Conservation (phyloP, 1,140 invertebrate species). For the Calephelis nemesis region DNA sequence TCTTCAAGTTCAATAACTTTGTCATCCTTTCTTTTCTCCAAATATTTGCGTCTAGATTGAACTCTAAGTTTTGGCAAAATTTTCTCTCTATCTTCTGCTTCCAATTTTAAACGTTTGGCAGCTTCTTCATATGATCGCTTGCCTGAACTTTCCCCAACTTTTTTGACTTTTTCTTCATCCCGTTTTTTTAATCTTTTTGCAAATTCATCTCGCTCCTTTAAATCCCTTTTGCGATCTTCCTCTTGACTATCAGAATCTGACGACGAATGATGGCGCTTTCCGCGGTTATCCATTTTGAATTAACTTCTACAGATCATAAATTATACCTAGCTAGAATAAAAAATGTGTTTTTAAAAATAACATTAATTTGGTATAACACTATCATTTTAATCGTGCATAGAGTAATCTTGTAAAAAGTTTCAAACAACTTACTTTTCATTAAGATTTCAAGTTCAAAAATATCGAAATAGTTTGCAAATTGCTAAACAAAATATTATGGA, state of each 20-base stretch:
- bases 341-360: too few species aligned
- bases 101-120: conserved; percentile 93
- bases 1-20: conserved; percentile 97
- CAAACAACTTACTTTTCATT: too few species aligned
- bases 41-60: conserved; percentile 95
- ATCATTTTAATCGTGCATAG: too few species aligned
- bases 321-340: too few species aligned
- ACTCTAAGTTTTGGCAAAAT: conserved; percentile 92
- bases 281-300: conserved; percentile 56
- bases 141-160: conserved; percentile 86
- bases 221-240: conserved; percentile 86
- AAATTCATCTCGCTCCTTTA: conserved; percentile 97
- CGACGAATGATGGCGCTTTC: conserved; percentile 78
- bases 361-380: too few species aligned
- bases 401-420: too few species aligned
- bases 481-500: too few species aligned
- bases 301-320: not conserved
- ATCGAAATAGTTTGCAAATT: too few species aligned
- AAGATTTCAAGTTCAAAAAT: too few species aligned
- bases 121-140: conserved; percentile 94
- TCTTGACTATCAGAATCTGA: conserved; percentile 82
- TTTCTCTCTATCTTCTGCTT: conserved; percentile 91
- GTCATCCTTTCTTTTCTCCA: conserved; percentile 97
- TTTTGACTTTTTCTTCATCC: conserved; percentile 94
- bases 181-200: conserved; percentile 91